Conservation (phyloP, 2,888 invertebrate genomes). For the Parelbella ahira region DNA sequence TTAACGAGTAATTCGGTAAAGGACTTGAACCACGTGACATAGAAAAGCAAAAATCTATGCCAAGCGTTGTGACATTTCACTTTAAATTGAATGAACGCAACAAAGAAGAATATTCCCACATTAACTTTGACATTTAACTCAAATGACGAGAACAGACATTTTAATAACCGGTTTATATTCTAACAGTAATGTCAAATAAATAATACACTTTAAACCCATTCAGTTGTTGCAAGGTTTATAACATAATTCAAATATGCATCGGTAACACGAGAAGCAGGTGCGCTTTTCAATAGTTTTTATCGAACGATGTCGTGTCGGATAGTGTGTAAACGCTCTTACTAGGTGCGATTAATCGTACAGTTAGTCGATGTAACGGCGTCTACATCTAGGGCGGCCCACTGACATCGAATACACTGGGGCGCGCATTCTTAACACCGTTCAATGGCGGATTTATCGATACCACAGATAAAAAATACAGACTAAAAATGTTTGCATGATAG, state of each 20-base stretch:
- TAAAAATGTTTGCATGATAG: no score
- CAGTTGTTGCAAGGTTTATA: no score
- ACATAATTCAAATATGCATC: no score
- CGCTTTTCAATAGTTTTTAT: no score
- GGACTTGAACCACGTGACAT: slow-evolving; percentile 5
- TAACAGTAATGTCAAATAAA: no score
- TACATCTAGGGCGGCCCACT: slow-evolving; percentile 71
- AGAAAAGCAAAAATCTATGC: slow-evolving; percentile 1
- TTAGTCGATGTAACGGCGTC: slow-evolving; percentile 67
- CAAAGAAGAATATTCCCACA: slow-evolving; percentile 11
- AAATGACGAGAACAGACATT: no score
- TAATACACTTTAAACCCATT: no score
- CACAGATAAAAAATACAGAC: no score
- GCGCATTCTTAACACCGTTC: slow-evolving; percentile 29
- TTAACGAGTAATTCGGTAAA: not conserved
- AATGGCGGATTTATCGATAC: slow-evolving; percentile 13
- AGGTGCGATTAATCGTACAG: slow-evolving; percentile 63
- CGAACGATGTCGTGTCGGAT: slow-evolving; percentile 7
- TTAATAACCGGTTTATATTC: no score
- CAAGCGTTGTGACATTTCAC: slow-evolving; percentile 2
- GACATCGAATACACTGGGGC: slow-evolving; percentile 53
- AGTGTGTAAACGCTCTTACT: slow-evolving; percentile 37
- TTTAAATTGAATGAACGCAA: slow-evolving; percentile 4
- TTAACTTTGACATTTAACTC: slow-evolving; percentile 9
- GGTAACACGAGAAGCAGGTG: no score